A percentile compares a stretch with the other conserved stretches of the same genome.
phyloP scores from a whole-genome alignment of 2,113 vertebrate species.

The Cyprinodon tularosa region DNA sequence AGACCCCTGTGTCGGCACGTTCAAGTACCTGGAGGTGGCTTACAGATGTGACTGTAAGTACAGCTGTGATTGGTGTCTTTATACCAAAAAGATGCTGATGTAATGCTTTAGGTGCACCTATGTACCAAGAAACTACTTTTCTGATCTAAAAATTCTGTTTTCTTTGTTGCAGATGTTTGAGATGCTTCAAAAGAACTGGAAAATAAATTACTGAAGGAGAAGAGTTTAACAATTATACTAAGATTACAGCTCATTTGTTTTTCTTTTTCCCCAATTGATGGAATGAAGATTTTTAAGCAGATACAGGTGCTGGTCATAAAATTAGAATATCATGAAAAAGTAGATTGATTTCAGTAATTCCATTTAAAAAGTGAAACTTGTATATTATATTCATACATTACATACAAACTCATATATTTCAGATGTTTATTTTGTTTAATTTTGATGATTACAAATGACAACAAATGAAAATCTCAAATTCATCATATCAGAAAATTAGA shows the following conservation, averaged over 20 bases:
- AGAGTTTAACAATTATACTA: not conserved
- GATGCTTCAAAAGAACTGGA: rapidly evolving
- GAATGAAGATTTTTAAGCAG: not conserved
- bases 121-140: not conserved
- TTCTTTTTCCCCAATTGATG: not conserved
- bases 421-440: too few species aligned
- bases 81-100: not conserved
- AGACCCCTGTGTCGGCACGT: constrained; percentile 23
- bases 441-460: too few species aligned
- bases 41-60: constrained; percentile 53
- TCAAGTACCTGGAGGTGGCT: constrained; percentile 66
- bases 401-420: too few species aligned
- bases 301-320: too few species aligned
- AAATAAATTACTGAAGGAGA: not conserved
- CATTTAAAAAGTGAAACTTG: too few species aligned
- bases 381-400: too few species aligned
- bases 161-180: constrained; percentile 25
- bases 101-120: not conserved
- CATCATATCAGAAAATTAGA: too few species aligned
- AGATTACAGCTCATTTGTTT: too few species aligned
- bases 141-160: not conserved
- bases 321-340: too few species aligned
- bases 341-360: too few species aligned
- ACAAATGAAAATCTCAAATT: too few species aligned
- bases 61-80: not conserved